Evolutionary conservation across 2,113 vertebrate species (phyloP), one percentile per base, ranked within the genome.

Genomic region (Craseonycteris thonglongyai): DNA sequence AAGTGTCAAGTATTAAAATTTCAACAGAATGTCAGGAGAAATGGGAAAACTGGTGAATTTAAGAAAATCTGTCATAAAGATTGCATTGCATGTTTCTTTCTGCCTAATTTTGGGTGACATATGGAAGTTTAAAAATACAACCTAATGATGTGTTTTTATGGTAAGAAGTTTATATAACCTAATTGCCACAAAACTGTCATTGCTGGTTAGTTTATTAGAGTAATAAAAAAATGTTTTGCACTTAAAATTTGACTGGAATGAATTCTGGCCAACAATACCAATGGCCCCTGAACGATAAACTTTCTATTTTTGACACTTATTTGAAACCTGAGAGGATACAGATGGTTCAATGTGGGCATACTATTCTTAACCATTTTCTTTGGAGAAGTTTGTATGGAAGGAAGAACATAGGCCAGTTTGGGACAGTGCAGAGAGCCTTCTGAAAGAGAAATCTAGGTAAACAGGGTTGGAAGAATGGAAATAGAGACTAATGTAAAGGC

Each of bases 101-200:
- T 97, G 69, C 91, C 90, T 95, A 97, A 98, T 91, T 98, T 98
- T 35, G 90, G 80, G 93, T 98, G 98, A 95, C 97, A 98, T 98
- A 98, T 98, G 97, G 97, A 96, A 98, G 96, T 96, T 98, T 98
- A 97, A 98, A 97, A 98, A 97, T 98, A 98, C 96, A 98, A 97
- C 97, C 92, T 98, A 98, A 98, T 98, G 97, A 97, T 97, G 96
- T 93, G 92, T 96, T 97, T 97, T 95, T 96, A 56, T 97, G 33
- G 91, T 94, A 96, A 97, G 90, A 97, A 95, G 93, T 98, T 98
- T 98, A 98, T 96, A 28, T 98, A 98, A 98, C 89, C 51, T 92
- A 96, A 97, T 97, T 98, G 95, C 97, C 97, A 94, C 63, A 85
- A 96, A 95, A 90, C 96, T 97, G 93, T 96, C 96, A 97, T 95